Percentiles rank a stretch among this genome's conserved stretches.
Evolutionary conservation across 2,888 invertebrate genomes (phyloP).

Genomic region (Stenodera caucasica): DNA sequence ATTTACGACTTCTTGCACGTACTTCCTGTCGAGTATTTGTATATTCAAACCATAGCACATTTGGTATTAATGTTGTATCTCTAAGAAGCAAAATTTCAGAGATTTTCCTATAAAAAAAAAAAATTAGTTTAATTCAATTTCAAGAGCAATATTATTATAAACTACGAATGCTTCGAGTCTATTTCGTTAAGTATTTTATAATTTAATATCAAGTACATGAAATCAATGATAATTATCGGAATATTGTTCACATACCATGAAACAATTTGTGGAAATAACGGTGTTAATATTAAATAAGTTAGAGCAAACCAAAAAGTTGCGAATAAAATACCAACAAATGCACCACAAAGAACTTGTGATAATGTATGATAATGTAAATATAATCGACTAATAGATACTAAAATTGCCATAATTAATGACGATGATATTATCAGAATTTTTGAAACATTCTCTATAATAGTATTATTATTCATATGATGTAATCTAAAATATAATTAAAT

Average conservation of each 20-base stretch:
- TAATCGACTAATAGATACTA: conserved; percentile 72
- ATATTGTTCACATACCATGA: conserved; percentile 83
- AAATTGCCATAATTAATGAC: conserved; percentile 61
- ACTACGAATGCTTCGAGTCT: not conserved
- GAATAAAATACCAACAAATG: conserved; percentile 70
- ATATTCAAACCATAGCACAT: conserved; percentile 92
- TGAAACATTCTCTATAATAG: conserved; percentile 75
- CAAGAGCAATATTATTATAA: too few relatives aligned
- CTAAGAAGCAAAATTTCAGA: conserved; percentile 84
- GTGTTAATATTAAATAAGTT: conserved; percentile 79
- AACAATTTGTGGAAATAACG: conserved; percentile 81
- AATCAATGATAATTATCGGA: too few relatives aligned
- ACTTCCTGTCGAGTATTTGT: conserved; percentile 84
- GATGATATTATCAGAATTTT: conserved; percentile 66
- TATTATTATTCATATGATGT: conserved; percentile 80
- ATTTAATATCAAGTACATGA: not conserved
- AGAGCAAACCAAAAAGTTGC: conserved; percentile 81
- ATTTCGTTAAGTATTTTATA: too few relatives aligned
- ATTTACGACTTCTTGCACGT: conserved; percentile 75
- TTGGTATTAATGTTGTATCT: conserved; percentile 88
- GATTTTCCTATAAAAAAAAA: conserved; percentile 65
- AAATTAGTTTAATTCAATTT: not conserved
- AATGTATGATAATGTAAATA: conserved; percentile 86
- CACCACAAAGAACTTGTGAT: conserved; percentile 80
- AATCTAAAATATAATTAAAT: conserved; percentile 63